phyloP scores from a whole-genome alignment of 2,113 vertebrate species.

The Brachyistius frenatus region DNA sequence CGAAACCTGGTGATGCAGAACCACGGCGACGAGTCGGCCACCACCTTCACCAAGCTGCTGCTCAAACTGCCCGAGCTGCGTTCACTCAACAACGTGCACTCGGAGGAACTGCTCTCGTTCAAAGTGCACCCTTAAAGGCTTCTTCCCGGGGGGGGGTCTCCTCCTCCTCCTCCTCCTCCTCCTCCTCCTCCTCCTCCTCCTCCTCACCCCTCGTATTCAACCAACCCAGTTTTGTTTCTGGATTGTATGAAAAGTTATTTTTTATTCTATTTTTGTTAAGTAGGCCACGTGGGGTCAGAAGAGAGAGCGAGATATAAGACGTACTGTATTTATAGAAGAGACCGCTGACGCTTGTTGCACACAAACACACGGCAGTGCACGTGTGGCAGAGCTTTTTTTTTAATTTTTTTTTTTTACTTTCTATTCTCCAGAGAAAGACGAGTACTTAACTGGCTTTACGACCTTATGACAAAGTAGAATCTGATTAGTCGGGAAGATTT shows the following conservation, averaged over 20 bases:
- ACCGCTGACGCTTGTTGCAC: slow-evolving; percentile 58
- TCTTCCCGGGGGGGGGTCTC: slow-evolving; percentile 24
- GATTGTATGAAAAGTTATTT: slow-evolving; percentile 77
- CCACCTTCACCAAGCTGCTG: slow-evolving; percentile 97
- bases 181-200: slow-evolving; percentile 61
- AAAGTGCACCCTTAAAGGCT: slow-evolving; percentile 93
- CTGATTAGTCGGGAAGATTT: neutral
- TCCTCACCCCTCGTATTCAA: slow-evolving; percentile 22
- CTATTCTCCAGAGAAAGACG: slow-evolving; percentile 38
- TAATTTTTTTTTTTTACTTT: slow-evolving; percentile 54
- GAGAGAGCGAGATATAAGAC: slow-evolving; percentile 36
- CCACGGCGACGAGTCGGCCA: slow-evolving; percentile 91
- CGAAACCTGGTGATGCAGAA: slow-evolving; percentile 96
- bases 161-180: slow-evolving; percentile 49
- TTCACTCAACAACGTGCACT: slow-evolving; percentile 99
- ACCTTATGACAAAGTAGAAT: slow-evolving; percentile 29
- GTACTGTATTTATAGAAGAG: slow-evolving; percentile 74
- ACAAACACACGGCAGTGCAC: slow-evolving; percentile 51
- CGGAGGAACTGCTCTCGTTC: slow-evolving; percentile 97
- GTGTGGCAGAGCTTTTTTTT: slow-evolving; percentile 52
- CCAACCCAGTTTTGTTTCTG: slow-evolving; percentile 65
- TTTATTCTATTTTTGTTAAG: slow-evolving; percentile 65
- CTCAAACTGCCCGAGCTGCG: slow-evolving; percentile 97
- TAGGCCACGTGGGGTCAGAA: slow-evolving; percentile 25
- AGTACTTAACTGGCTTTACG: slow-evolving; percentile 44